Base-by-base conservation (phyloP, 2,888 invertebrate genomes). In the Fragum whitleyi region DNA sequence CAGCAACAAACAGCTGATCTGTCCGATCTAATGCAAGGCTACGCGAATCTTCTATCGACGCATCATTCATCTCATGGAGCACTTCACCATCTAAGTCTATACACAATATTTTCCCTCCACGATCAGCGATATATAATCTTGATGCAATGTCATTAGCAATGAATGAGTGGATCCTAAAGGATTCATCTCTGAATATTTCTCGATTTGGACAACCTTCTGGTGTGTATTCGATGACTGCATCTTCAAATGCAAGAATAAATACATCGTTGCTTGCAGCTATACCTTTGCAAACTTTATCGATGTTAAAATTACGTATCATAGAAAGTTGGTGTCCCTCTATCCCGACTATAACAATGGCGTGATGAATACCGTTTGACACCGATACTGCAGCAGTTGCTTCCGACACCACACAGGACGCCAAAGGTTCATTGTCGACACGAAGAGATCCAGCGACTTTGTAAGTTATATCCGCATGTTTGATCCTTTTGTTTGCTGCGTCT, bases 401-500 rank as follows among this genome's bases (percentile, higher is more conserved):
- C 16, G 65, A 42, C 23, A 21, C 23, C 11, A 42, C 23, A 65
- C 23, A 3, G 1, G 36, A 26, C 11, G 65, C n/a, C 21, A 65
- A 11, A 39, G 65, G 65, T n/a, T 65, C 65, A 2, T 42, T 42
- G 23, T 32, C 23, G 5, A 65, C 42, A 2, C 2, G 6, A 21
- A 65, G 9, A 21, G 28, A 65, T 23, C 72, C 82, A 28, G 70
- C 74, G 23, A 79, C 26, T 32, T 73, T 68, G 36, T 69, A 82
- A 0, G 78, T 59, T 11, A 82, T 74, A 42, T 82, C 82, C 11
- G 79, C 70, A 7, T 82, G 82, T 57, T 82, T 82, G 7, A 82
- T 29, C 19, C 62, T 73, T 26, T 57, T 28, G 67, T 82, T 82
- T 16, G 76, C 32, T 0, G 23, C 14, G 62, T 82, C 82, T 7